Base-by-base conservation (phyloP, 2,888 invertebrate genomes). In the Drosophila borborema region DNA sequence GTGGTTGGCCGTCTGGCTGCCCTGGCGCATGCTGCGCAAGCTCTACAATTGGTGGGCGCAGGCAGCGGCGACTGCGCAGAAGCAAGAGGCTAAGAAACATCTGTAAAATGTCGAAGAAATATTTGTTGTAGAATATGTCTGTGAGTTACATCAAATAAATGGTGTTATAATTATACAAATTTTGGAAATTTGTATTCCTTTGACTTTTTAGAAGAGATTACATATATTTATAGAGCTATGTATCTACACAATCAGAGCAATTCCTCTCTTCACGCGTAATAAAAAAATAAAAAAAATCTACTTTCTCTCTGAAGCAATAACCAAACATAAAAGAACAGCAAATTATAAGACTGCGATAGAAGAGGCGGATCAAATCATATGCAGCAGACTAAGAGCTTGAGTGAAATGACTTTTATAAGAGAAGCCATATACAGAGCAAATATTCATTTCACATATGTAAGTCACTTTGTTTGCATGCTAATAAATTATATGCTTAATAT, bases 1-100 rank as follows among this genome's bases (percentile, higher is more conserved):
- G 1, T 60, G 80, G 46, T 59, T 91, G 31, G 66, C 77, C 10
- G 67, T 92, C 10, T 91, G 82, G 81, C 40, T 88, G 53, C 91
- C 87, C 3, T 89, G 90, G 87, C 77, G 76, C 38, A 55, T 90
- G 64, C 20, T 92, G 7, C 73, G 70, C 5, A 58, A 58, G 9
- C 43, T 81, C 3, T 53, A 82, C 53, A 69, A 58, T 14, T 74
- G 72, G 65, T 90, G 90, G 87, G 53, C 64, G 10, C 41, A 36
- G 20, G 51, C 54, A 45, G 36, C 49, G 31, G 62, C 64, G 5
- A 62, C 10, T 5, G 36, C 48, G 6, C 74, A 77, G 23, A 46
- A 63, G 7, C 49, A 46, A 1, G 70, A 81, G 7, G 53, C 31
- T 23, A 90, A 87, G 43, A 87, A 87, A 58, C 59, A 61, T 7